phyloP scores from a whole-genome alignment of 2,113 vertebrate genomes.

The Eurystomus gularis region DNA sequence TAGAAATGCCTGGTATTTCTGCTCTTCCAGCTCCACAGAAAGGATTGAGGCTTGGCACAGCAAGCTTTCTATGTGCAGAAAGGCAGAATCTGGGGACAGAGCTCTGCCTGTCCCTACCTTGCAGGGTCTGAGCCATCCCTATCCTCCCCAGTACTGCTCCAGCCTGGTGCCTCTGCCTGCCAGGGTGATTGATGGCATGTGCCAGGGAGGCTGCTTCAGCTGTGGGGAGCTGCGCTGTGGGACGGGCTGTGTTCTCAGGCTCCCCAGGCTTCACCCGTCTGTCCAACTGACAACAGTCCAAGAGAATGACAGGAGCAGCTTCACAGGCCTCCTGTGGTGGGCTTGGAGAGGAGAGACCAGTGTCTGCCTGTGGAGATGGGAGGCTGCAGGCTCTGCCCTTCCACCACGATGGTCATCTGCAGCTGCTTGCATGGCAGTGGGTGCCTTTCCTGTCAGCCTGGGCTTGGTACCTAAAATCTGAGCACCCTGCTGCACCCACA shows the following conservation, averaged over 20 bases:
- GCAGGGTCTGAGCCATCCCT: background rate
- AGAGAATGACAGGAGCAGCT: background rate
- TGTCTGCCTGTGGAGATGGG: fast-evolving
- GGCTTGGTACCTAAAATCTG: background rate
- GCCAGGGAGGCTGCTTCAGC: background rate
- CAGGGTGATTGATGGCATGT: background rate
- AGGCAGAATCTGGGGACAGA: background rate
- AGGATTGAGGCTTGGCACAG: background rate
- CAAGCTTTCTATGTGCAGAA: background rate
- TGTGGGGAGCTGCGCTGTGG: fast-evolving
- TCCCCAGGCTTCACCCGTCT: background rate
- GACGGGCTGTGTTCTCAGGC: background rate
- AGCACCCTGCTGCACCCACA: background rate
- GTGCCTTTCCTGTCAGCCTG: background rate
- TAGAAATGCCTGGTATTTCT: background rate
- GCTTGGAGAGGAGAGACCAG: background rate
- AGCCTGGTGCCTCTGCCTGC: background rate
- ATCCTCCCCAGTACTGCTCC: background rate
- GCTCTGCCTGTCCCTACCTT: background rate
- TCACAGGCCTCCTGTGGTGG: background rate
- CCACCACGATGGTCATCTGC: background rate
- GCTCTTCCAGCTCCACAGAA: background rate
- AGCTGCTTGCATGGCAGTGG: background rate
- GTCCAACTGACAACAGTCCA: background rate
- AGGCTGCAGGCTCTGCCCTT: background rate